phyloP scores from a whole-genome alignment of 1,140 invertebrate species.

The Vanessa tameamea region DNA sequence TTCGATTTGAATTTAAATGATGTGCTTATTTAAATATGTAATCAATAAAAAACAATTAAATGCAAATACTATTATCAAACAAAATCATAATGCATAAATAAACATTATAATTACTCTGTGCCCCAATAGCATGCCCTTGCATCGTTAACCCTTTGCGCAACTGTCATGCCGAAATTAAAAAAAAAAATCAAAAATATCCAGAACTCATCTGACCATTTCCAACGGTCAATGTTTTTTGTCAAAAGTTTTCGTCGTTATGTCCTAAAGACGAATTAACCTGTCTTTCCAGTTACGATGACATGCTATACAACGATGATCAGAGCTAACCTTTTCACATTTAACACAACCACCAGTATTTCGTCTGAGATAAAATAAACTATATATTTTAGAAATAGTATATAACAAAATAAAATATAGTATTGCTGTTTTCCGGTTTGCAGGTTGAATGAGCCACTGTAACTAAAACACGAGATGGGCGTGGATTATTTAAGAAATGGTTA shows the following conservation, averaged over 20 bases:
- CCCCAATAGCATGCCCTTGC: conserved; percentile 8
- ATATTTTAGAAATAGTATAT: no score
- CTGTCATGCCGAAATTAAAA: conserved; percentile 34
- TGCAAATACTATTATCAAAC: not conserved
- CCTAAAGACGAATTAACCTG: conserved; percentile 35
- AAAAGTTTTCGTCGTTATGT: conserved; percentile 46
- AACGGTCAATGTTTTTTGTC: conserved; percentile 54
- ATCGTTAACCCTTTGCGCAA: conserved; percentile 37
- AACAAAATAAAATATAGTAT: no score
- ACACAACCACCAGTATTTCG: no score
- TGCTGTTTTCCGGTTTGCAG: no score
- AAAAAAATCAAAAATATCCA: conserved; percentile 48
- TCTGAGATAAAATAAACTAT: no score
- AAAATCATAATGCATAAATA: conserved; percentile 23
- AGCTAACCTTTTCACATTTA: not conserved
- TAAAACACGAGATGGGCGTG: no score
- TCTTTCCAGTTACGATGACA: not conserved
- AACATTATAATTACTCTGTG: conserved; percentile 9
- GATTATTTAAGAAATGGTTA: no score
- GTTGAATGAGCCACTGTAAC: no score
- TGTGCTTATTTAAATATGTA: not conserved
- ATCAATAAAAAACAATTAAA: not conserved
- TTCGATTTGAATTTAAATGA: not conserved
- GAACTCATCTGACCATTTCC: conserved; percentile 59
- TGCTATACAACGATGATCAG: not conserved